Base-by-base conservation (phyloP, 2,113 vertebrate genomes). In the Paradoxurus hermaphroditus region DNA sequence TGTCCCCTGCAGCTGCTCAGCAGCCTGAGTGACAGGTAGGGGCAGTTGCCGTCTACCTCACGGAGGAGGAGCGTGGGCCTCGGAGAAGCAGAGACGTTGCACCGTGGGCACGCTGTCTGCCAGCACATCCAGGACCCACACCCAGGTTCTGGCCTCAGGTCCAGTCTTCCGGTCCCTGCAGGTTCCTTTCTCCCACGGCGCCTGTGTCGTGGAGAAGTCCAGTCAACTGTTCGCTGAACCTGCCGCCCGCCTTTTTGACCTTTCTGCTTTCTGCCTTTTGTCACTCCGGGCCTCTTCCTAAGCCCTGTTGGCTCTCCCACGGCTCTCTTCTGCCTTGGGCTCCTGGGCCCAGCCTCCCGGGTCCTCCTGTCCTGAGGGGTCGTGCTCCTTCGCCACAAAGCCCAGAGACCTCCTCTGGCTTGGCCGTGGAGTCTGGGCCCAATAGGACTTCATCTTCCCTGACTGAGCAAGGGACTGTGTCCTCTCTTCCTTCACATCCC, bases 221-320 rank as follows among this genome's bases (percentile, higher is more conserved):
- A 13, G 7, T 25, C n/a, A 27, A 6, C 59, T 78, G 36, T 44
- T 78, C 21, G 5, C 39, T 27, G 56, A 23, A 7, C 12, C 78
- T 78, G 21, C 31, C 0, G 0, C 72, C 65, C 13, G 34, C 62
- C 34, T 36, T 39, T n/a, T 41, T 15, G 53, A 4, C 36, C 21
- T 83, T 65, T 77, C 39, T 62, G 56, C 75, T 90, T 36, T 51
- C 70, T 75, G 85, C 77, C 41, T 23, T 31, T 31, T 15, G 31
- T 39, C 9, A 0, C 3, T 7, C 13, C 18, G 12, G 3, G 0
- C 75, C 0, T 9, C 77, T 67, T 0, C 46, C 13, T n/a, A 39
- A 53, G 53, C 46, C 59, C 34, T 6, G 0, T 67, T 23, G 75
- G 31, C 0, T 1, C 7, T 18, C 70, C 0, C 6, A 12, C 49